A percentile compares a stretch with the other conserved stretches of the same genome.
Evolutionary conservation across 2,113 vertebrate species (phyloP).

Genomic region (Cathartes aura): DNA sequence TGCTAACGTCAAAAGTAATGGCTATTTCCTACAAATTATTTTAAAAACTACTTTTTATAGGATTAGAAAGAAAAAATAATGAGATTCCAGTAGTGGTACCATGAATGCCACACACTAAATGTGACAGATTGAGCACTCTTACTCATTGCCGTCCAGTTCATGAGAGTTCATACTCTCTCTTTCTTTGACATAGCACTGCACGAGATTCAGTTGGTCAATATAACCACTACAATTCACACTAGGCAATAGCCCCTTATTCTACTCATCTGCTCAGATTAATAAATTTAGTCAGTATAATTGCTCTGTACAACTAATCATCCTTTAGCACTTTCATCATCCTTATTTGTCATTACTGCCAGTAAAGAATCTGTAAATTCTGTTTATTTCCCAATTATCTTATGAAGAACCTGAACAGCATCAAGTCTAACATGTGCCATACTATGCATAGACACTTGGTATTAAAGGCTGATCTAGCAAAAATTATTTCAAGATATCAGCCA

Average conservation of each 20-base stretch:
- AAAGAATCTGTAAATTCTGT: background rate
- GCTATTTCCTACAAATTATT: background rate
- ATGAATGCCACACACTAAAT: background rate
- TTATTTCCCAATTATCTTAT: background rate
- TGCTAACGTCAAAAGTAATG: background rate
- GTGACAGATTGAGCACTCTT: background rate
- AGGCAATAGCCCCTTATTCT: background rate
- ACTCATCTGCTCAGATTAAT: background rate
- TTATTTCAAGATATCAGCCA: background rate
- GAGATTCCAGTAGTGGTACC: background rate
- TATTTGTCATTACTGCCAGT: background rate
- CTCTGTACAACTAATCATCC: background rate
- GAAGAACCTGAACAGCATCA: background rate
- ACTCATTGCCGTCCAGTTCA: background rate
- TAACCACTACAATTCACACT: background rate
- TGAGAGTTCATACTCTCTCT: background rate
- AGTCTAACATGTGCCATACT: background rate
- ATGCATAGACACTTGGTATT: background rate
- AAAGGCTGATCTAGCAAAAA: background rate
- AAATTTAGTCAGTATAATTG: background rate
- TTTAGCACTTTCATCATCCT: background rate
- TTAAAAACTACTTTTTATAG: background rate
- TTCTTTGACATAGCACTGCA: background rate
- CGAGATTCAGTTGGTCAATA: background rate
- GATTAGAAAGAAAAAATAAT: background rate